These are phyloP conservation scores for Eurois occulta DNA, from an alignment of 2,888 invertebrate genomes.

Conservation along the genomic window DNA sequence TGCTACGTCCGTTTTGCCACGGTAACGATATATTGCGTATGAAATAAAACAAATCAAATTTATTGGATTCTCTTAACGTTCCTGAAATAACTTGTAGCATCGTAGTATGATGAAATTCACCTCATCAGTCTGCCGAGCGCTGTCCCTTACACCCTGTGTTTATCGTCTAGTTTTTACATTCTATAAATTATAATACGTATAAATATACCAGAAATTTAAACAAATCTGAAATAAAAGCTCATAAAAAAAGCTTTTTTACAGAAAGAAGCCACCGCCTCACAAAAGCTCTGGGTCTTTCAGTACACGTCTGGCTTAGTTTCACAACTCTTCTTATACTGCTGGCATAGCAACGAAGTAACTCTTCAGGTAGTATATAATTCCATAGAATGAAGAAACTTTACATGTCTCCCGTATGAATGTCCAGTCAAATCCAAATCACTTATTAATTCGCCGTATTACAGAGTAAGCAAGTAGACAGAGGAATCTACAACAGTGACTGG, in stretches of 20 bases:
- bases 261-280: conserved; percentile 72
- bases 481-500: conserved; percentile 79
- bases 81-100: no score
- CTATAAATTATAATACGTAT: neutral
- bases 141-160: neutral
- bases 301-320: conserved; percentile 74
- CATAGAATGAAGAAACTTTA: no score
- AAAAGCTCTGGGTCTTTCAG: conserved; percentile 79
- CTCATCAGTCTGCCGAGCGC: no score
- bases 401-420: neutral
- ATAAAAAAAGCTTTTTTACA: conserved; percentile 53
- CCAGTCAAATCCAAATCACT: neutral
- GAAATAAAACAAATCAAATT: no score
- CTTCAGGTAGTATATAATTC: conserved; percentile 66
- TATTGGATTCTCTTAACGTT: no score
- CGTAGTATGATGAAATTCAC: no score
- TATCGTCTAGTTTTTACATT: neutral
- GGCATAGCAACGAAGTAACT: conserved; percentile 82
- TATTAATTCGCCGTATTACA: conserved; percentile 42
- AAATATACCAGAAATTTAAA: neutral
- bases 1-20: no score
- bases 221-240: neutral
- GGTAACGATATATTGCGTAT: no score
- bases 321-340: conserved; percentile 82
- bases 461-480: conserved; percentile 73